Evolutionary conservation across 2,113 vertebrate genomes (phyloP).

Genomic region (Camelus bactrianus): DNA sequence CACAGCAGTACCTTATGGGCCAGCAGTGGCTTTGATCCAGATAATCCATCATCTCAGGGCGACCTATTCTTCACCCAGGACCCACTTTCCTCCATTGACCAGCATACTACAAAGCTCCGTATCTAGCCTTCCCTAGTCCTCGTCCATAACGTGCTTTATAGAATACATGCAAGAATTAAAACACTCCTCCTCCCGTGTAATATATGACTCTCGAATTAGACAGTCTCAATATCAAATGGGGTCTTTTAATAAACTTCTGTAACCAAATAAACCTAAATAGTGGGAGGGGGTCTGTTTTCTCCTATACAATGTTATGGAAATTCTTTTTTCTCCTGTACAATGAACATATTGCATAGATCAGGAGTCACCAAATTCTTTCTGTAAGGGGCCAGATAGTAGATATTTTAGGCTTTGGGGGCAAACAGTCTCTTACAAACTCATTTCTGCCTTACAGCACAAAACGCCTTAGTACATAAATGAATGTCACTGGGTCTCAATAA

Average conservation of each 20-base stretch:
- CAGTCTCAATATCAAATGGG: neutral
- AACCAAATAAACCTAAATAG: neutral
- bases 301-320: neutral
- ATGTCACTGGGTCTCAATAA: neutral
- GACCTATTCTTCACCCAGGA: neutral
- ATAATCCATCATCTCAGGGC: neutral
- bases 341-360: neutral
- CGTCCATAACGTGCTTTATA: neutral
- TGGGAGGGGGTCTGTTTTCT: neutral
- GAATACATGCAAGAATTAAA: neutral
- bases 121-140: neutral
- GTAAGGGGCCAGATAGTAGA: neutral
- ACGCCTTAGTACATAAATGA: neutral
- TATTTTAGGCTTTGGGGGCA: neutral
- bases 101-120: neutral
- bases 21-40: neutral
- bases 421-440: neutral
- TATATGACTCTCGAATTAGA: neutral
- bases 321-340: neutral
- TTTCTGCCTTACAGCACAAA: rapidly evolving
- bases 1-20: neutral
- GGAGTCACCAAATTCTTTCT: neutral
- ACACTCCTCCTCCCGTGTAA: too few relatives aligned
- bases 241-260: neutral
- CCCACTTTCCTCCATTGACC: neutral